Base-by-base conservation (phyloP, 2,888 invertebrate species). In the Trachelus troglodyta region DNA sequence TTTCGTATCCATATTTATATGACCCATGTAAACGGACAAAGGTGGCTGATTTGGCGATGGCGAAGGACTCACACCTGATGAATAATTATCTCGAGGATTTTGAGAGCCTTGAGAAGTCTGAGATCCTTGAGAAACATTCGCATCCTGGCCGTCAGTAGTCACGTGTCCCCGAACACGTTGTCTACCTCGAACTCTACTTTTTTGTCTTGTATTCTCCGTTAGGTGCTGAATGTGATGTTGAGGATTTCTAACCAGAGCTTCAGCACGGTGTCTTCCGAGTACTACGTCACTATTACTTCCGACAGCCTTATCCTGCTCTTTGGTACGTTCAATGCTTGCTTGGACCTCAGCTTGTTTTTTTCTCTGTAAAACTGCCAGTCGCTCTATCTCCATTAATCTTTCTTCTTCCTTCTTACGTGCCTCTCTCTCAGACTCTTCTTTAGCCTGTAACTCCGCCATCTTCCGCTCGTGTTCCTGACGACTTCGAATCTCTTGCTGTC, bases 31-130 rank as follows among this genome's bases (percentile, higher is more conserved):
- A 83, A 97, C 96, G 1, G 97, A 96, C 74, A 97, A 90, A 0
- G 97, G 97, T 1, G 97, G 97, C 88, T 97, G 97, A 90, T 97
- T 96, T 0, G 97, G 95, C 0, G 92, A 90, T 0, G 91, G 89
- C 0, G 89, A 78, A 74, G 85, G 69, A 56, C 83, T 78, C 56
- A 56, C 35, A 40, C 33, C 23, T 74, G 56, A 56, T 23, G 56
- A 56, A 56, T 56, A 56, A 56, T 56, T 23, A 56, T 56, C 23
- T 23, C 56, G 56, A 56, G 9, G 56, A 56, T 9, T 9, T 23
- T 23, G 56, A 23, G 23, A 23, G 23, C 56, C 56, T 56, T 23
- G 23, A 30, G 31, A 2, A 71, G 71, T 31, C 71, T 31, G 71
- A 31, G 31, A 33, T 33, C 15, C 33, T 15, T 71, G 31, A 31